Conservation (phyloP, 1,140 invertebrate species). For the Caerostris extrusa region DNA sequence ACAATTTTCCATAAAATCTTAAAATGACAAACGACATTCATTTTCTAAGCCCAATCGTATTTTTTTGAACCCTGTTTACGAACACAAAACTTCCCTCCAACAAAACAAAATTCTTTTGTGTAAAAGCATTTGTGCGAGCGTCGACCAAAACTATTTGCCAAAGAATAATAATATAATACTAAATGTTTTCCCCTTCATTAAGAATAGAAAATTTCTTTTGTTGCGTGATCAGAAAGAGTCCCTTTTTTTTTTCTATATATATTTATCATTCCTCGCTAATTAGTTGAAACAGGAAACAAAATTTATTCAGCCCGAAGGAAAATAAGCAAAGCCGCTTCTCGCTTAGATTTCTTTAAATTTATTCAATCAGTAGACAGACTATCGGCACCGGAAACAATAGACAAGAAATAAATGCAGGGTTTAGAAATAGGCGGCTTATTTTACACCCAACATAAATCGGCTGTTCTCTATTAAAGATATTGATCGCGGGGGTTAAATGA, state of each 20-base stretch:
- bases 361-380: constrained; percentile 30
- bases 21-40: not conserved
- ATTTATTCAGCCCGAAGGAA: constrained; percentile 18
- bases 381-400: constrained; percentile 12
- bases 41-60: not conserved
- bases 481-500: not conserved
- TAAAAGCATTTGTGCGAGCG: not conserved
- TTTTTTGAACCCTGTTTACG: not conserved
- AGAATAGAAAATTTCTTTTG: constrained; percentile 37
- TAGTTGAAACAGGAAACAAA: constrained; percentile 52
- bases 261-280: constrained; percentile 39
- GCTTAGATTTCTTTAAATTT: constrained; percentile 54
- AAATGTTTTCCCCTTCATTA: constrained; percentile 36
- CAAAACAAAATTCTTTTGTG: constrained; percentile 50
- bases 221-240: constrained; percentile 20
- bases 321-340: constrained; percentile 10
- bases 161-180: constrained; percentile 47
- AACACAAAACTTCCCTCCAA: not conserved
- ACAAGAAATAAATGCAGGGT: not conserved
- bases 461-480: constrained; percentile 35
- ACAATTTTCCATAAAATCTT: too few species aligned
- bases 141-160: constrained; percentile 35
- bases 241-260: too few species aligned
- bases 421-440: not conserved
- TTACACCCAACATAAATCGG: constrained; percentile 24